phyloP scores from a whole-genome alignment of 92 coral and sea anemone genomes.

The Epizoanthus stellaris region DNA sequence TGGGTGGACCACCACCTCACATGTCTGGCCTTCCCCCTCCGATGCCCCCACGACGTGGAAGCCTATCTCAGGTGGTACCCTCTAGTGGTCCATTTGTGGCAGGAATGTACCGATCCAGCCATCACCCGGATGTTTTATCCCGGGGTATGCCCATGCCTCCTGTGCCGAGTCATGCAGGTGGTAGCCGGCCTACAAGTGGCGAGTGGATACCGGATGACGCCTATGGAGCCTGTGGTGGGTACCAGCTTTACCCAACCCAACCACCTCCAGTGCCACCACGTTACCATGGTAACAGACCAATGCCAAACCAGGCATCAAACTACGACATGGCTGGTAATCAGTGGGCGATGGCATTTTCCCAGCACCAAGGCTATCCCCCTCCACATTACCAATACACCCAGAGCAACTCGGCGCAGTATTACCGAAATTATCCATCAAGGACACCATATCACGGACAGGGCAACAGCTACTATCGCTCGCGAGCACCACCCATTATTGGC shows the following conservation, averaged over 20 bases:
- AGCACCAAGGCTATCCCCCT: slow-evolving; percentile 47
- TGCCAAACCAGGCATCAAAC: slow-evolving; percentile 36
- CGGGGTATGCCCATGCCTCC: slow-evolving; percentile 53
- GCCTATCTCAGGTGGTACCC: slow-evolving; percentile 64
- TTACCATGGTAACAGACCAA: slow-evolving; percentile 13
- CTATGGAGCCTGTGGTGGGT: slow-evolving; percentile 54
- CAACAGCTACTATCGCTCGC: slow-evolving; percentile 72
- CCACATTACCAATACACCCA: slow-evolving; percentile 53
- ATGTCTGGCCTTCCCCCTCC: background rate
- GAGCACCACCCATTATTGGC: slow-evolving; percentile 87
- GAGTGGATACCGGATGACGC: slow-evolving; percentile 63
- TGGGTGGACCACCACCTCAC: slow-evolving; percentile 41
- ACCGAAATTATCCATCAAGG: slow-evolving; percentile 44
- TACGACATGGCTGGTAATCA: slow-evolving; percentile 48
- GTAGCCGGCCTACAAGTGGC: slow-evolving; percentile 44
- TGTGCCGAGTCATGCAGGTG: slow-evolving; percentile 41
- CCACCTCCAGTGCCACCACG: slow-evolving; percentile 55
- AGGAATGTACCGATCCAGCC: slow-evolving; percentile 53
- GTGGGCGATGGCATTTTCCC: slow-evolving; percentile 64
- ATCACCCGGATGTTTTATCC: slow-evolving; percentile 65
- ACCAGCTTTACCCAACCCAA: slow-evolving; percentile 47
- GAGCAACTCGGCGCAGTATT: slow-evolving; percentile 44
- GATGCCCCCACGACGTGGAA: slow-evolving; percentile 54
- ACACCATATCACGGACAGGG: slow-evolving; percentile 73
- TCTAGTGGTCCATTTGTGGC: slow-evolving; percentile 44